A percentile compares a stretch with the other conserved stretches of the same genome.
phyloP scores from a whole-genome alignment of 2,797 vertebrate genomes.

The Oceanodroma leucorhoa region DNA sequence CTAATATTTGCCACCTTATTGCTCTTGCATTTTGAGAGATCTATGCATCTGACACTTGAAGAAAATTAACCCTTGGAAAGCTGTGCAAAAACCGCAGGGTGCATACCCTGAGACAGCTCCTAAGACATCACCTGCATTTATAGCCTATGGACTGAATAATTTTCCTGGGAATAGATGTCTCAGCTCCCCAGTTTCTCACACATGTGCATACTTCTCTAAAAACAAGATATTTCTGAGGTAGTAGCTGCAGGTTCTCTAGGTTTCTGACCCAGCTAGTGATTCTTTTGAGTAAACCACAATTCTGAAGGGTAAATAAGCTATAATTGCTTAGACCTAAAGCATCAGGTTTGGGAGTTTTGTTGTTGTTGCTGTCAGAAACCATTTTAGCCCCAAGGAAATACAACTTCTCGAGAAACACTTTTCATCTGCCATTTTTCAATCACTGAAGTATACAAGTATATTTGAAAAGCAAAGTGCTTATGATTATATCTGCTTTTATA shows the following conservation, averaged over 20 bases:
- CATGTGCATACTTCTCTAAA: background rate
- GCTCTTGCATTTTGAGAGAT: background rate
- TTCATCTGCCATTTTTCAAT: slow-evolving; percentile 29
- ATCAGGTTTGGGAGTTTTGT: background rate
- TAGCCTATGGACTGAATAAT: background rate
- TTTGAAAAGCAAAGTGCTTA: background rate
- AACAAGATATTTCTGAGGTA: background rate
- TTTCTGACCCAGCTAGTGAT: background rate
- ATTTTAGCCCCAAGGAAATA: background rate
- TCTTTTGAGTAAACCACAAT: background rate
- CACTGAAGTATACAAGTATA: background rate
- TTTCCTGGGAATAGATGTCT: background rate
- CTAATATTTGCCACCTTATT: background rate
- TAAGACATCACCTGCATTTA: background rate
- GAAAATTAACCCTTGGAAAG: background rate
- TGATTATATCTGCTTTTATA: slow-evolving; percentile 43
- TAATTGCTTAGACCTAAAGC: background rate
- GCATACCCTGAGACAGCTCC: background rate
- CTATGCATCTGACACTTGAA: background rate
- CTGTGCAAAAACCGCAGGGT: background rate
- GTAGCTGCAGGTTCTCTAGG: background rate
- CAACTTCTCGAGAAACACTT: background rate
- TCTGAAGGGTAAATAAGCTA: background rate
- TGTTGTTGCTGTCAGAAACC: background rate
- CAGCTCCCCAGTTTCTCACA: background rate